These are phyloP conservation scores for Petrocephalus sullivani DNA, from an alignment of 2,797 vertebrate species.

Conservation along the genomic window DNA sequence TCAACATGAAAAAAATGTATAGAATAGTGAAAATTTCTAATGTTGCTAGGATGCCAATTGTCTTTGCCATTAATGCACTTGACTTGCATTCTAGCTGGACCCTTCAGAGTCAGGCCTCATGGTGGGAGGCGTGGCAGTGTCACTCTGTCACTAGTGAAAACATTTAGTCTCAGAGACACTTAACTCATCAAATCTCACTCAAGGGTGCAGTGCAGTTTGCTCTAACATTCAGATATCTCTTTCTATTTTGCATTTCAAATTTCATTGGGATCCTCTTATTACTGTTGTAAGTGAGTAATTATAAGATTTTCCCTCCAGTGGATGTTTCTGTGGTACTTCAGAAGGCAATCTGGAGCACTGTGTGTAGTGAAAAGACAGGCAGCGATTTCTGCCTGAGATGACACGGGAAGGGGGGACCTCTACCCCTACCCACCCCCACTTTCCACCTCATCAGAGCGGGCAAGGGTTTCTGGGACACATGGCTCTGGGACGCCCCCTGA, in stretches of 20 bases:
- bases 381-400: constrained; percentile 5
- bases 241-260: constrained; percentile 52
- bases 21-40: constrained; percentile 54
- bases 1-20: constrained; percentile 22
- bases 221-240: constrained; percentile 73
- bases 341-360: constrained; percentile 13
- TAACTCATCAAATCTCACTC: constrained; percentile 79
- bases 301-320: background rate
- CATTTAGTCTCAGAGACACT: constrained; percentile 77
- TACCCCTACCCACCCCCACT: background rate
- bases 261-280: constrained; percentile 49
- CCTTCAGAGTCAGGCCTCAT: constrained; percentile 77
- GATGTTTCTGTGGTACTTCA: background rate
- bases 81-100: constrained; percentile 80
- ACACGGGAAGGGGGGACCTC: background rate
- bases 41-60: constrained; percentile 74
- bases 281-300: background rate
- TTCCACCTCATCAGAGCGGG: constrained; percentile 22
- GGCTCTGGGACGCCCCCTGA: background rate
- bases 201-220: constrained; percentile 70
- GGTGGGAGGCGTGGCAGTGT: constrained; percentile 80
- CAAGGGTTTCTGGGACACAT: constrained; percentile 18
- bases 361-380: constrained; percentile 14
- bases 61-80: constrained; percentile 81
- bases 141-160: constrained; percentile 78